Conservation (phyloP, 2,797 vertebrate species). For the Labroides dimidiatus region DNA sequence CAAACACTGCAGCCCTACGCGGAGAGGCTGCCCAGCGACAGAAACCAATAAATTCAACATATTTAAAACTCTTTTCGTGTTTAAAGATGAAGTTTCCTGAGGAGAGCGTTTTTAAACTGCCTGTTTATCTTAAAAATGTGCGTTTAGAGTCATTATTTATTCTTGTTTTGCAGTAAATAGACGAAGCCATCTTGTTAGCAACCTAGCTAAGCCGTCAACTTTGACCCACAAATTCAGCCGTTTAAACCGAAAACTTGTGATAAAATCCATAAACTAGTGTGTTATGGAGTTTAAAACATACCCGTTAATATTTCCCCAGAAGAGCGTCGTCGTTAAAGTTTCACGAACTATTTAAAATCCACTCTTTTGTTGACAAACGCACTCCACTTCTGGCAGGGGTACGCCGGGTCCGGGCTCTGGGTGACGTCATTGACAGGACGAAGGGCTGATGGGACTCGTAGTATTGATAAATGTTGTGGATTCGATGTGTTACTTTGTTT, state of each 20-base stretch:
- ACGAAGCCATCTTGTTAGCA: constrained; percentile 59
- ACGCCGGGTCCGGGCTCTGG: constrained; percentile 53
- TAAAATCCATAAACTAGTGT: accelerated
- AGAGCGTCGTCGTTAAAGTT: background rate
- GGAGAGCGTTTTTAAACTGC: background rate
- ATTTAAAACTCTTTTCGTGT: background rate
- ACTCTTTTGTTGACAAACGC: constrained; percentile 30
- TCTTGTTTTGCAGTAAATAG: constrained; percentile 60
- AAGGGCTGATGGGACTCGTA: constrained; percentile 45
- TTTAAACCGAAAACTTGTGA: background rate
- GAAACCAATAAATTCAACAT: background rate
- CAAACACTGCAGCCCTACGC: background rate
- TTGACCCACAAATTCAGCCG: constrained; percentile 2
- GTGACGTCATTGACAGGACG: constrained; percentile 49
- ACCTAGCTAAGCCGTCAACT: constrained; percentile 28
- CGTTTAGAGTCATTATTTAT: constrained; percentile 1
- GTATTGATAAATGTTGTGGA: constrained; percentile 16
- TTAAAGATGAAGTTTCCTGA: accelerated
- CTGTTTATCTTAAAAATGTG: background rate
- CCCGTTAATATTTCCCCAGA: constrained; percentile 7
- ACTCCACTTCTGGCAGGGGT: constrained; percentile 7
- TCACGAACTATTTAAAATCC: background rate
- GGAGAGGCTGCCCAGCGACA: no score
- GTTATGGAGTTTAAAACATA: background rate
- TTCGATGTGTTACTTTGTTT: no score